Evolutionary conservation across 2,113 vertebrate genomes (phyloP), one percentile per base, ranked within the genome.

Genomic region (Phoenicopterus ruber): DNA sequence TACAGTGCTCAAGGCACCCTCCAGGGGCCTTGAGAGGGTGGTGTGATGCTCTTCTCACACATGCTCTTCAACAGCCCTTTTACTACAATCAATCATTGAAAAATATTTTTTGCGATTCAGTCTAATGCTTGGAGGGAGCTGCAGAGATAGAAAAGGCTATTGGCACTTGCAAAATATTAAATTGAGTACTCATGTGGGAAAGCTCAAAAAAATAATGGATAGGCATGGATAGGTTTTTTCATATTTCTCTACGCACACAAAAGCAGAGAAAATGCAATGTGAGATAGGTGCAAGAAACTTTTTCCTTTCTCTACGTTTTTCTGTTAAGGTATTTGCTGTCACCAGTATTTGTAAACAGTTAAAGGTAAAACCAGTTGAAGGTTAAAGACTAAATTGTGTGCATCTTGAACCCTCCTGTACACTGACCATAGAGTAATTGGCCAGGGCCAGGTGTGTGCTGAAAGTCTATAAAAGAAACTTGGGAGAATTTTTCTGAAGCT

Each of bases 131-230:
- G 90, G 70, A 93, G 92, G 86, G 88, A 96, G 38, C 70, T 93
- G 58, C 63, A 88, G 59, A 95, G 80, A 78, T 19, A 91, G 85
- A 94, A 94, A 97, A 86, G 88, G 58, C 67, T 82, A 78, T 82
- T 92, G 94, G 84, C 81, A 83, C 83, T 97, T 78, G 77, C 80
- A 59, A 97, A 94, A 96, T 95, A 91, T 81, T 94, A 92, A 91
- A 90, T 66, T 65, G 86, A 93, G 47, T 85, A 54, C 63, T 82
- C 86, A 38, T 47, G 66, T 92, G 88, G 72, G 78, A 93, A 89
- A 80, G 52, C 83, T 92, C 80, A 87, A 90, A 85, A 85, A 83
- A 59, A 50, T 62, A 95, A 86, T 38, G 20, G 61, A 40, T 61
- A 91, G 17, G 10, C 59, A 81, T 36, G 46, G 55, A 20, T 46